A percentile compares a stretch with the other conserved stretches of the same genome.
Evolutionary conservation across 1,140 invertebrate genomes (phyloP).

Genomic region (Latrodectus geometricus): DNA sequence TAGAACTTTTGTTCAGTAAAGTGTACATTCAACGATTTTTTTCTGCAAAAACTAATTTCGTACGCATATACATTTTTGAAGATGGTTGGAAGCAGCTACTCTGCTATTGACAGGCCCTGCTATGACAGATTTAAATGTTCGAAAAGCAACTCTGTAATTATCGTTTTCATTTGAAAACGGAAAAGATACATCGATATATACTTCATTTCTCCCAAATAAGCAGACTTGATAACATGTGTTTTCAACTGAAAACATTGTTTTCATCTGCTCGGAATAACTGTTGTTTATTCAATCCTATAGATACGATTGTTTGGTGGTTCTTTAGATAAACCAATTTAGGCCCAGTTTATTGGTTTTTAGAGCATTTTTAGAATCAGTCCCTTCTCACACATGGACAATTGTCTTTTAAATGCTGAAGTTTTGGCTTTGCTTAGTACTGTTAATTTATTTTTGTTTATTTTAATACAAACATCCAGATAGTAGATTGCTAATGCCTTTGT

Average conservation of each 20-base stretch:
- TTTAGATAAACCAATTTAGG: constrained; percentile 44
- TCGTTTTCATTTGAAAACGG: not conserved
- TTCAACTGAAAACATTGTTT: constrained; percentile 8
- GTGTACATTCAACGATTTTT: not conserved
- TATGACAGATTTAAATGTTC: constrained; percentile 24
- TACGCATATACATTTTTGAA: constrained; percentile 6
- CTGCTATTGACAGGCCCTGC: constrained; percentile 30
- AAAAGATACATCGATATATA: constrained; percentile 45
- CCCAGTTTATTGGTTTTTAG: constrained; percentile 18
- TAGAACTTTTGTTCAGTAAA: not conserved
- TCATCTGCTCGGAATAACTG: constrained; percentile 15
- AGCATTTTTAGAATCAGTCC: constrained; percentile 36
- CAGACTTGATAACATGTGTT: constrained; percentile 40
- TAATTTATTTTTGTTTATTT: not conserved
- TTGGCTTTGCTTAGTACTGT: not conserved
- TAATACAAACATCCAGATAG: no score
- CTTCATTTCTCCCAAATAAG: constrained; percentile 33
- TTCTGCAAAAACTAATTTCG: not conserved
- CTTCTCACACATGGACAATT: constrained; percentile 14
- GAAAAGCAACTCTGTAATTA: not conserved
- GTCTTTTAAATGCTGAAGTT: constrained; percentile 48
- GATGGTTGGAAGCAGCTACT: not conserved
- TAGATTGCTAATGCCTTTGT: not conserved
- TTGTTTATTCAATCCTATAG: constrained; percentile 35
- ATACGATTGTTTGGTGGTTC: not conserved